Conservation (phyloP, 2,797 vertebrate species). For the Ibycter americanus region DNA sequence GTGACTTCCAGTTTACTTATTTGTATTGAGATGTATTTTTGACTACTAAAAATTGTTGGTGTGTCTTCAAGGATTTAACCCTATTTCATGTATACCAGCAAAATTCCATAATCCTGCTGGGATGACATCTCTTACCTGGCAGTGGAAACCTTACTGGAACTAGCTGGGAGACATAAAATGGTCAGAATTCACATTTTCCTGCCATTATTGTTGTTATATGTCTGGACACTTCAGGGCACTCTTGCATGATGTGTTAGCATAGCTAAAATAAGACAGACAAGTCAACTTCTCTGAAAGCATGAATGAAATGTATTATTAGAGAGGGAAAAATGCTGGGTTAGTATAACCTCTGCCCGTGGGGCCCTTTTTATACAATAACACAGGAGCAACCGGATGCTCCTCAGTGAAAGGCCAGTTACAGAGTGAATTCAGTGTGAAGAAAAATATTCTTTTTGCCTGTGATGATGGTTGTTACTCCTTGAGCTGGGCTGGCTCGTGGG, state of each 20-base stretch:
- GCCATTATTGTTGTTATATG: not conserved
- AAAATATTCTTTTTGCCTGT: not conserved
- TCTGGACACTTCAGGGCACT: not conserved
- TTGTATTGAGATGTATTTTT: not conserved
- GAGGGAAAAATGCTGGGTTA: not conserved
- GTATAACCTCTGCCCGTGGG: not conserved
- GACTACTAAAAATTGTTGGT: not conserved
- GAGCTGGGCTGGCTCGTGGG: not conserved
- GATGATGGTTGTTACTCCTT: not conserved
- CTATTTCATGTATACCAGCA: not conserved
- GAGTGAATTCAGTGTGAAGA: not conserved
- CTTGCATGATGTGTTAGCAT: not conserved
- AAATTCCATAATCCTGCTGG: not conserved
- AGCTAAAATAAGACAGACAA: not conserved
- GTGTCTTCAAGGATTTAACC: not conserved
- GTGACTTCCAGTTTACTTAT: not conserved
- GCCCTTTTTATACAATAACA: constrained; percentile 1
- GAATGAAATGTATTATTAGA: constrained; percentile 34
- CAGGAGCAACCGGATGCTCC: not conserved
- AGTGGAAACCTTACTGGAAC: not conserved
- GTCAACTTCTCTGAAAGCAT: not conserved
- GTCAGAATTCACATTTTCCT: not conserved
- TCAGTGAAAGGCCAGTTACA: not conserved
- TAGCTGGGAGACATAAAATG: not conserved
- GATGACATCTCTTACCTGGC: not conserved